phyloP scores from a whole-genome alignment of 1,140 invertebrate species.

The Drosophila ficusphila region DNA sequence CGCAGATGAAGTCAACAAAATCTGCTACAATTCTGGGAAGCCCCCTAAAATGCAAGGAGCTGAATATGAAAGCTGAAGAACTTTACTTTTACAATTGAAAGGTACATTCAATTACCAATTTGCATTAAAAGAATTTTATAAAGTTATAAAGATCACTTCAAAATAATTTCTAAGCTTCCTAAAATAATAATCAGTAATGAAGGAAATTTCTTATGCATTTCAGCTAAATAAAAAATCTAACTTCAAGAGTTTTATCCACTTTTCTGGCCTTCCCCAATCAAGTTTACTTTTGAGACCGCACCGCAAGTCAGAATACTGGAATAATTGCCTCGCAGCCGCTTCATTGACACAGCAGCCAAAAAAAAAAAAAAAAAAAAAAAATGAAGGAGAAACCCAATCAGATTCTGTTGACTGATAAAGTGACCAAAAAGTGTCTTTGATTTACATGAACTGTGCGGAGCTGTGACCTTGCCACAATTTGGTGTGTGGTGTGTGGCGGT shows the following conservation, averaged over 20 bases:
- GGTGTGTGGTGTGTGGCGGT: background rate
- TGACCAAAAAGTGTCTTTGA: constrained; percentile 46
- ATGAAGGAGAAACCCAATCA: constrained; percentile 1
- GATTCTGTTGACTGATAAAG: constrained; percentile 22
- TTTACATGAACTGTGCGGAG: constrained; percentile 14
- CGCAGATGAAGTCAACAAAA: constrained; percentile 29
- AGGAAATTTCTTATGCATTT: too few relatives aligned
- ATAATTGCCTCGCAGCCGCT: constrained; percentile 26
- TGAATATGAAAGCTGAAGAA: background rate
- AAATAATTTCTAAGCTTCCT: too few relatives aligned
- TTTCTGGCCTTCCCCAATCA: background rate
- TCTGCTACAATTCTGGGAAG: background rate
- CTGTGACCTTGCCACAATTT: constrained; percentile 8
- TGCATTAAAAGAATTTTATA: too few relatives aligned
- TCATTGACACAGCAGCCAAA: constrained; percentile 5
- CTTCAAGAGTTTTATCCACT: background rate
- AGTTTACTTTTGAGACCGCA: background rate
- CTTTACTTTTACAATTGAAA: background rate
- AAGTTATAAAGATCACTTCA: too few relatives aligned
- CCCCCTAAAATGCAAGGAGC: too few relatives aligned
- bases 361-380: too few relatives aligned
- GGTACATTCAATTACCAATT: too few relatives aligned
- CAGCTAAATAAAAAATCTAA: too few relatives aligned
- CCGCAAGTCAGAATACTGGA: background rate
- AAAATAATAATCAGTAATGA: too few relatives aligned